These are phyloP conservation scores for Nibea coibor DNA, from an alignment of 2,113 vertebrate species.

Conservation along the genomic window DNA sequence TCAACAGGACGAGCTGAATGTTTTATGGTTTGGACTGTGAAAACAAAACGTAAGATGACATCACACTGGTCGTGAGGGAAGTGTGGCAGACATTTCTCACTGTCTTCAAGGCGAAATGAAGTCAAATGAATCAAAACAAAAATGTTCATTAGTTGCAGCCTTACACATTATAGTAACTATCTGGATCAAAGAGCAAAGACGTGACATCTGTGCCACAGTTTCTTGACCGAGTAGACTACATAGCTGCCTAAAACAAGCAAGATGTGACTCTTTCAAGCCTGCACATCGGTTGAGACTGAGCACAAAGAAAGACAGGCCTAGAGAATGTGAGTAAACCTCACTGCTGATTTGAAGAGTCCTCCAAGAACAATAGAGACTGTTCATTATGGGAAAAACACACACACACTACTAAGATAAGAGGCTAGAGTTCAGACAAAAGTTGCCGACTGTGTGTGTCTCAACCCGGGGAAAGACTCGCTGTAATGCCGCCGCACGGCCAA, in stretches of 20 bases:
- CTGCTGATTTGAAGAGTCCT: not conserved
- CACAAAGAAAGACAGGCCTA: not conserved
- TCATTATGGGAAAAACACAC: not conserved
- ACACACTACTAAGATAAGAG: slow-evolving; percentile 2
- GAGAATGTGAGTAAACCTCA: not conserved
- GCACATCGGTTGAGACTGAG: not conserved
- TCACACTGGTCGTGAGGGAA: not conserved
- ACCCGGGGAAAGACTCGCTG: slow-evolving; percentile 44
- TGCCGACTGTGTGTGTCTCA: slow-evolving; percentile 30
- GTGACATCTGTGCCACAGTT: not conserved
- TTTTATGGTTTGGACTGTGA: not conserved
- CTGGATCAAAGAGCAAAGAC: not conserved
- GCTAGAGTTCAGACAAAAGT: slow-evolving; percentile 49
- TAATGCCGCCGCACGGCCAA: slow-evolving; percentile 58
- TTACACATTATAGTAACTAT: not conserved
- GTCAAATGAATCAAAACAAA: not conserved
- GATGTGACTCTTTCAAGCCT: not conserved
- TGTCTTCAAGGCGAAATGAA: not conserved
- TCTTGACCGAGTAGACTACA: not conserved
- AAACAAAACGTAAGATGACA: not conserved
- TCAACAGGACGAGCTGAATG: not conserved
- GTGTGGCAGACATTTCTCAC: not conserved
- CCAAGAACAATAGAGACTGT: not conserved
- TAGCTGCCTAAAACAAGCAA: not conserved
- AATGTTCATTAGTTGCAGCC: not conserved